Conservation (phyloP, 2,888 invertebrate genomes). For the Amblyteles armatorius region DNA sequence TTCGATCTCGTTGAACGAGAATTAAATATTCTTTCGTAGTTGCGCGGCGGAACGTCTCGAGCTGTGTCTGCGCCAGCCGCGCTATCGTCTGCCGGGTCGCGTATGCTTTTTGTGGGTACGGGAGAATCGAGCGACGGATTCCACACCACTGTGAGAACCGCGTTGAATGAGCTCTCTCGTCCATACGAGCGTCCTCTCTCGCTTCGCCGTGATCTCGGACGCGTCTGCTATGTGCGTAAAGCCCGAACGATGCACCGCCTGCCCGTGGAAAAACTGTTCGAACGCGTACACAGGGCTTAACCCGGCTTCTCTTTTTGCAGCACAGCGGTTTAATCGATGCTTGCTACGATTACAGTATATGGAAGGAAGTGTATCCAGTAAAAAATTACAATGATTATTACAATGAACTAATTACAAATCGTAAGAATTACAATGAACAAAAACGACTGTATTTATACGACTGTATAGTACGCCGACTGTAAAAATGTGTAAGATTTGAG, state of each 20-base stretch:
- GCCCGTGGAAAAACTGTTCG: not conserved
- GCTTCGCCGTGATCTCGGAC: not conserved
- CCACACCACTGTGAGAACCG: conserved; percentile 79
- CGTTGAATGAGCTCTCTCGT: conserved; percentile 70
- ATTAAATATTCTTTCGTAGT: conserved; percentile 1
- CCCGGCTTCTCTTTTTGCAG: conserved; percentile 19
- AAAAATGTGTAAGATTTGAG: not conserved
- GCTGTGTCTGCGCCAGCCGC: conserved; percentile 9
- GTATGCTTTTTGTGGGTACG: conserved; percentile 71
- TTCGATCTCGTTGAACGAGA: not conserved
- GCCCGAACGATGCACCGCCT: conserved; percentile 10
- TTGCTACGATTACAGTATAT: conserved; percentile 29
- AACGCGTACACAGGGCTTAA: conserved; percentile 30
- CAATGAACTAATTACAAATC: no score
- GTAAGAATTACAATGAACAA: not conserved
- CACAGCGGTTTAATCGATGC: conserved; percentile 41
- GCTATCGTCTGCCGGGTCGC: conserved; percentile 30
- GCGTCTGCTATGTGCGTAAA: conserved; percentile 29
- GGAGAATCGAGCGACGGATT: conserved; percentile 63
- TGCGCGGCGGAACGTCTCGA: not conserved
- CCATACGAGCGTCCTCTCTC: conserved; percentile 27
- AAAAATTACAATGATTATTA: not conserved
- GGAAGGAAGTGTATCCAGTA: not conserved
- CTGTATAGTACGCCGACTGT: no score
- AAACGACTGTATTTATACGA: not conserved